Percentiles rank a stretch among this genome's conserved stretches.
phyloP scores from a whole-genome alignment of 2,888 invertebrate genomes.

The Agapostemon virescens region DNA sequence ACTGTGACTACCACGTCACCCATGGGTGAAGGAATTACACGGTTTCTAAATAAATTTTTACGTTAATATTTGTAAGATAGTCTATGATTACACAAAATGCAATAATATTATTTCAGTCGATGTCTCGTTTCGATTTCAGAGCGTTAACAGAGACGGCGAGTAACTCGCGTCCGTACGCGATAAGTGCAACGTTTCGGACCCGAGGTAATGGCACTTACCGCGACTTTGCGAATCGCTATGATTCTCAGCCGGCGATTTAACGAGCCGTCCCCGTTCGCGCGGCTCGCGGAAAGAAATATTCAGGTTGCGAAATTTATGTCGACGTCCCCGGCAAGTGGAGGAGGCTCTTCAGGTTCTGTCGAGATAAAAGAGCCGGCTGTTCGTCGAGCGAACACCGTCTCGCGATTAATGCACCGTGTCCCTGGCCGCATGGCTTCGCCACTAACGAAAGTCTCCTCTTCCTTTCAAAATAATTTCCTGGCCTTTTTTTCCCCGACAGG shows the following conservation, averaged over 20 bases:
- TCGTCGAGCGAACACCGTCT: slow-evolving; percentile 9
- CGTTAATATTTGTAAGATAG: too few species aligned
- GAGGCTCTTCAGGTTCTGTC: not conserved
- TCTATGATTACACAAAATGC: too few species aligned
- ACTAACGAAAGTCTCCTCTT: slow-evolving; percentile 79
- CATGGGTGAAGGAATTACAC: too few species aligned
- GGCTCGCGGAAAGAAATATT: slow-evolving; percentile 5
- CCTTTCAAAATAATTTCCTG: slow-evolving; percentile 77
- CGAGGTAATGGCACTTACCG: too few species aligned
- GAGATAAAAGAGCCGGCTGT: not conserved
- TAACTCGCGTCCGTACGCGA: too few species aligned
- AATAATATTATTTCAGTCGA: too few species aligned
- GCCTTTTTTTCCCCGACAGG: slow-evolving; percentile 59
- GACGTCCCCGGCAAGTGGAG: not conserved
- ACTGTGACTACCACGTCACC: too few species aligned
- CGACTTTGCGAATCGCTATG: too few species aligned
- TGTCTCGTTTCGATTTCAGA: too few species aligned
- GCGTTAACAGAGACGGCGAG: too few species aligned
- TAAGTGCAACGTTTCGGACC: too few species aligned
- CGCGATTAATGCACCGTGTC: slow-evolving; percentile 38
- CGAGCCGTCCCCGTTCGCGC: not conserved
- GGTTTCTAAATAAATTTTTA: too few species aligned
- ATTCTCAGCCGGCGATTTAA: not conserved
- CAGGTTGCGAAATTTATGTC: slow-evolving; percentile 1
- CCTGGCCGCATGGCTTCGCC: slow-evolving; percentile 19